Evolutionary conservation across 1,140 invertebrate species (phyloP).

Genomic region (Popillia japonica): DNA sequence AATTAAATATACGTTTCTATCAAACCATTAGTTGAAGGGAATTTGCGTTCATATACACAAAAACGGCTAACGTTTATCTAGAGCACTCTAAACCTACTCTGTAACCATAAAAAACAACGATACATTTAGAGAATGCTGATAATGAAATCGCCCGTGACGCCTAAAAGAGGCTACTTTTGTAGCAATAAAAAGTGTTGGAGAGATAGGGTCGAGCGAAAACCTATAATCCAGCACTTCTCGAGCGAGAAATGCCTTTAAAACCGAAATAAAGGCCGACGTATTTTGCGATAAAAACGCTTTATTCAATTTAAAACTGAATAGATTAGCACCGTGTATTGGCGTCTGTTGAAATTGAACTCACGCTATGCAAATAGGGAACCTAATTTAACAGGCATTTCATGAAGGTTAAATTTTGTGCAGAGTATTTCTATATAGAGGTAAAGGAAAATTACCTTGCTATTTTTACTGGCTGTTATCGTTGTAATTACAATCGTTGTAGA

Average conservation of each 20-base stretch:
- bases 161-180: constrained; percentile 23
- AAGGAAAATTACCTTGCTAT: not conserved
- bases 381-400: constrained; percentile 6
- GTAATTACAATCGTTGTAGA: too few relatives aligned
- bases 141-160: constrained; percentile 28
- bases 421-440: not conserved
- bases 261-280: constrained; percentile 21
- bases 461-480: not conserved
- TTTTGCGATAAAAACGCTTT: constrained; percentile 33
- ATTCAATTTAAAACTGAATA: constrained; percentile 34
- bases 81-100: not conserved
- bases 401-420: not conserved
- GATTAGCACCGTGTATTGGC: constrained; percentile 31
- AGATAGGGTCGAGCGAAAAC: constrained; percentile 31
- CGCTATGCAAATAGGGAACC: constrained; percentile 24
- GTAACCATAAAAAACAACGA: constrained; percentile 21
- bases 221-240: constrained; percentile 28
- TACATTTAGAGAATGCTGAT: constrained; percentile 32
- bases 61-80: constrained; percentile 17
- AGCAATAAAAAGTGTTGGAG: constrained; percentile 24
- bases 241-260: constrained; percentile 33
- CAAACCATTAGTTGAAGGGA: not conserved
- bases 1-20: constrained; percentile 11
- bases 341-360: constrained; percentile 12
- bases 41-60: not conserved